Conservation (phyloP, 1,140 invertebrate species). For the Sesamia nonagrioides region DNA sequence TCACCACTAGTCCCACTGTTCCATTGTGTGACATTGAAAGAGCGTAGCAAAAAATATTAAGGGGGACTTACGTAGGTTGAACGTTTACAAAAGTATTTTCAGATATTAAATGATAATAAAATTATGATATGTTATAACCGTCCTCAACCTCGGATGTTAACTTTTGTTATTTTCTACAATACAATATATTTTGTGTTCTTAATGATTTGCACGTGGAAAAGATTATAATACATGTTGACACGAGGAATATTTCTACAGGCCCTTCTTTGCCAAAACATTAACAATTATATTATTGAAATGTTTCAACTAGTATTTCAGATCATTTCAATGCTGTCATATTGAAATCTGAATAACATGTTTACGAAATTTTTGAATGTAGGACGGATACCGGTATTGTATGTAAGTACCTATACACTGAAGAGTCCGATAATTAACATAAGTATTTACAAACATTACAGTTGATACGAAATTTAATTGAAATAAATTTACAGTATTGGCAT, state of each 20-base stretch:
- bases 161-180: constrained; percentile 29
- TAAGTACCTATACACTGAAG: background rate
- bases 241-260: constrained; percentile 21
- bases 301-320: background rate
- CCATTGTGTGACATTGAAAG: background rate
- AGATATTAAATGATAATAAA: background rate
- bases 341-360: background rate
- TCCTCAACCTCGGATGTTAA: background rate
- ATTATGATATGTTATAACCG: background rate
- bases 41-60: background rate
- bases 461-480: too few species aligned
- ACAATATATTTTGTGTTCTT: constrained; percentile 18
- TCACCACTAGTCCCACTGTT: too few species aligned
- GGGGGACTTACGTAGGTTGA: background rate
- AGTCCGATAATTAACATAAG: background rate
- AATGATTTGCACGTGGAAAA: constrained; percentile 53
- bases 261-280: constrained; percentile 15
- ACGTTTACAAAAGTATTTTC: background rate
- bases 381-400: background rate
- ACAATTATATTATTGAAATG: constrained; percentile 11
- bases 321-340: background rate
- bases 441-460: background rate
- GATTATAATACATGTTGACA: constrained; percentile 38
- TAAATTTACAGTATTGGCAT: too few species aligned
- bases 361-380: background rate